A percentile compares a stretch with the other conserved stretches of the same genome.
These are phyloP conservation scores for Apteryx owenii DNA, from an alignment of 2,113 vertebrate species.

Conservation along the genomic window DNA sequence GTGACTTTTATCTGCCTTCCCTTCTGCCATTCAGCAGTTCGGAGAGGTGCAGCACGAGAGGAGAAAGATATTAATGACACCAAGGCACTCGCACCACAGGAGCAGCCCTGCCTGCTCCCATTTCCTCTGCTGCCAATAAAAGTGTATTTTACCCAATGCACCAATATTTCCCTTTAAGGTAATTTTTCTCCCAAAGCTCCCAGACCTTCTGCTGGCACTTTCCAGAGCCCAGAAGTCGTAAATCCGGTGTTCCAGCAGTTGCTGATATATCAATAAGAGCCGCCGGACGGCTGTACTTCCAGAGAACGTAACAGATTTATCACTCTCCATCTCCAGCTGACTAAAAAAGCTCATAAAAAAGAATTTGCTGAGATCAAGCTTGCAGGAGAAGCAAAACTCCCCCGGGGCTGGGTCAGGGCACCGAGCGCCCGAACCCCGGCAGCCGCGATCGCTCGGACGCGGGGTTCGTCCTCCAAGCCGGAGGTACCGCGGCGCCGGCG, in stretches of 20 bases:
- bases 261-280: constrained; percentile 55
- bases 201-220: constrained; percentile 56
- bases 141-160: neutral
- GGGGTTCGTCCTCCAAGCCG: too few relatives aligned
- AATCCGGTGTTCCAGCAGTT: constrained; percentile 59
- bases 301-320: constrained; percentile 18
- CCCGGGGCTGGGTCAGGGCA: neutral
- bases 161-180: neutral
- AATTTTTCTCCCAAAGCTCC: constrained; percentile 52
- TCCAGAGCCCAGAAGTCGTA: constrained; percentile 21
- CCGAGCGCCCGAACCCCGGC: too few relatives aligned
- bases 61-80: neutral
- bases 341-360: neutral
- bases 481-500: too few relatives aligned
- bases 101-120: constrained; percentile 31
- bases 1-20: constrained; percentile 43
- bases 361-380: neutral
- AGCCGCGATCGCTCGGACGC: too few relatives aligned
- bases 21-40: constrained; percentile 18
- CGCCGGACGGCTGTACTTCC: constrained; percentile 2
- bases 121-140: constrained; percentile 36
- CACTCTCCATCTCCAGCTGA: constrained; percentile 15
- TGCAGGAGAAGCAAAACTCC: neutral
- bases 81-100: neutral
- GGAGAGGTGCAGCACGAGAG: neutral